phyloP scores from a whole-genome alignment of 2,888 invertebrate genomes.

The Pheosia tremula region DNA sequence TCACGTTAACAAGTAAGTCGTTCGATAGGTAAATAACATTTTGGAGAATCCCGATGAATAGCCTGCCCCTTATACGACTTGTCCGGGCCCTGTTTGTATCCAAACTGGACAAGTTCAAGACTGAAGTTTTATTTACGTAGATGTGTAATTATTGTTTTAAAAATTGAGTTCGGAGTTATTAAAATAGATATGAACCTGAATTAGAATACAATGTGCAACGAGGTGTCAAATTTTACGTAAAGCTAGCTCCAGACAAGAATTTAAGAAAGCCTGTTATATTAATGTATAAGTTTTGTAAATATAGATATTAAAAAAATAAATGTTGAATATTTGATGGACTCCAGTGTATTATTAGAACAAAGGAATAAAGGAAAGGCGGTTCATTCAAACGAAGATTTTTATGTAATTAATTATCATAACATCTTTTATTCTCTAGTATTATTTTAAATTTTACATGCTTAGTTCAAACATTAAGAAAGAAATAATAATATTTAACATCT shows the following conservation, averaged over 20 bases:
- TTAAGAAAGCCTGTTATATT: constrained; percentile 36
- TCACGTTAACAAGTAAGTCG: too few relatives aligned
- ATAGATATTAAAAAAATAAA: constrained; percentile 54
- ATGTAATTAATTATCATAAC: constrained; percentile 84
- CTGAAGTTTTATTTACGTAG: constrained; percentile 56
- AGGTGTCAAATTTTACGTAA: constrained; percentile 50
- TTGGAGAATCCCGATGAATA: too few relatives aligned
- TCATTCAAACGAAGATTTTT: constrained; percentile 76
- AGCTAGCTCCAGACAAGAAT: constrained; percentile 31
- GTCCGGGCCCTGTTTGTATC: constrained; percentile 10
- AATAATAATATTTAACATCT: constrained; percentile 84
- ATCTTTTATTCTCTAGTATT: constrained; percentile 85
- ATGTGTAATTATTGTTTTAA: constrained; percentile 29
- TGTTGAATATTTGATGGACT: constrained; percentile 49
- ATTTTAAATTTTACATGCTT: constrained; percentile 85
- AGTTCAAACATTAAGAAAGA: constrained; percentile 83
- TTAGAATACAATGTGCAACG: constrained; percentile 32
- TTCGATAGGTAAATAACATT: too few relatives aligned
- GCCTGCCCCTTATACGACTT: too few relatives aligned
- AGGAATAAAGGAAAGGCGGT: constrained; percentile 55
- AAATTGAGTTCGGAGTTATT: constrained; percentile 23
- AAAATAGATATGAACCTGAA: constrained; percentile 4
- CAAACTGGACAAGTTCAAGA: constrained; percentile 47
- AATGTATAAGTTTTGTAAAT: constrained; percentile 55
- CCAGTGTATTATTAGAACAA: constrained; percentile 24